Base-by-base conservation (phyloP, 2,113 vertebrate species). In the Dermatemys mawii region DNA sequence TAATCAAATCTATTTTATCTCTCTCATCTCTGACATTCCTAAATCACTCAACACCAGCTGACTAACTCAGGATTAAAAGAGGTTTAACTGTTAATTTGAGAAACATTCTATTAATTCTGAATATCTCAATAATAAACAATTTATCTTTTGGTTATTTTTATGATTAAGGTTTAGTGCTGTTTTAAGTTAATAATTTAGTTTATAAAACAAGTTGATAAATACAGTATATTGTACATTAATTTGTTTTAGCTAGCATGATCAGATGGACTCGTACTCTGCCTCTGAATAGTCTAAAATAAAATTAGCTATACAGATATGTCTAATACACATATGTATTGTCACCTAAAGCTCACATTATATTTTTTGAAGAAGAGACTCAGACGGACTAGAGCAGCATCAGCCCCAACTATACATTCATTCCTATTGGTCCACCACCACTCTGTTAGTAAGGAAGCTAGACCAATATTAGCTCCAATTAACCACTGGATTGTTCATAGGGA, bases 41-140 rank as follows among this genome's bases (percentile, higher is more conserved):
- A 78, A 79, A 48, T n/a, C 6, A 55, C 6, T 67, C 55, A 90
- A 55, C 0, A 0, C 6, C 3, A 85, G 81, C 32, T 73, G 35
- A 41, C 90, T 60, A 83, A 12, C 63, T 8, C 9, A 75, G 35
- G 70, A 55, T 87, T 82, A 55, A 90, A 94, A 91, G 19, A 89
- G 1, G 8, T 60, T 29, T 91, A 91, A 3, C 12, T 87, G 48
- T 85, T 73, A 87, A 44, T 85, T 48, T 86, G 48, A 83, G 94
- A 13, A 14, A 24, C 67, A 21, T 78, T 60, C n/a, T 38, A 24
- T 26, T 90, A 60, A 54, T 63, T 49, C 83, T 19, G 5, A 78
- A 92, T 81, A 6, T 35, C n/a, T 84, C 89, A 83, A 60, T 87
- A 88, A 87, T 54, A 29, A 17, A 87, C 1, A 50, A 5, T 83